Evolutionary conservation across 2,888 invertebrate species (phyloP).

Genomic region (Gnatocerus cornutus): DNA sequence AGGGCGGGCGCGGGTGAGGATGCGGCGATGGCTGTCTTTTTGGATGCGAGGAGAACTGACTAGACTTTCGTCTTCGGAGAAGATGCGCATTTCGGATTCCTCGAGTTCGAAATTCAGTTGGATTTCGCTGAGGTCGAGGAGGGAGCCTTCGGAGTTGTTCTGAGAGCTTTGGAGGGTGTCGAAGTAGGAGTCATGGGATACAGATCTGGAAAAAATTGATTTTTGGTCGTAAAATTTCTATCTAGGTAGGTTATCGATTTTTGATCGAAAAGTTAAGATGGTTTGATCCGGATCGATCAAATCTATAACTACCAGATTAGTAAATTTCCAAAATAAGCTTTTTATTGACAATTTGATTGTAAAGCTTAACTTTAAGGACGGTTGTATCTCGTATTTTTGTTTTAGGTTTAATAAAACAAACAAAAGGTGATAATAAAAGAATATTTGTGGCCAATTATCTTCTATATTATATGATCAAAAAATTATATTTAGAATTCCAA

Average conservation of each 20-base stretch:
- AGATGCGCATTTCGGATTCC: slow-evolving; percentile 89
- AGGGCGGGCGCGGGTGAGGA: slow-evolving; percentile 72
- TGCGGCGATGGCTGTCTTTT: slow-evolving; percentile 71
- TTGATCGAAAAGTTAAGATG: no score
- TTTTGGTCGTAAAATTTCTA: not conserved
- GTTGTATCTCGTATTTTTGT: no score
- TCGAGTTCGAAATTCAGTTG: slow-evolving; percentile 88
- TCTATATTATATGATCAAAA: no score
- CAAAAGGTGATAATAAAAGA: no score
- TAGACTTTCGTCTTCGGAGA: slow-evolving; percentile 88
- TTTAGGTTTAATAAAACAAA: no score
- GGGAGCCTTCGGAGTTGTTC: slow-evolving; percentile 70
- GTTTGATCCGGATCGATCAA: no score
- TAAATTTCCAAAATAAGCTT: no score
- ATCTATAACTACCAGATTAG: no score
- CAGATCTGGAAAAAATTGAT: slow-evolving; percentile 75
- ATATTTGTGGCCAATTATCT: no score
- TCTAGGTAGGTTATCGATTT: not conserved
- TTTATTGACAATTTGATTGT: no score
- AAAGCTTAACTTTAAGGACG: no score
- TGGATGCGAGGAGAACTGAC: slow-evolving; percentile 75
- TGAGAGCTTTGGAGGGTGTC: slow-evolving; percentile 80
- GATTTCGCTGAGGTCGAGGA: slow-evolving; percentile 87
- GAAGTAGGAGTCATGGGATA: slow-evolving; percentile 95
- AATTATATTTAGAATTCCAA: no score